These are phyloP conservation scores for Meriones psammophilus DNA, from an alignment of 2,797 vertebrate species.

Conservation along the genomic window DNA sequence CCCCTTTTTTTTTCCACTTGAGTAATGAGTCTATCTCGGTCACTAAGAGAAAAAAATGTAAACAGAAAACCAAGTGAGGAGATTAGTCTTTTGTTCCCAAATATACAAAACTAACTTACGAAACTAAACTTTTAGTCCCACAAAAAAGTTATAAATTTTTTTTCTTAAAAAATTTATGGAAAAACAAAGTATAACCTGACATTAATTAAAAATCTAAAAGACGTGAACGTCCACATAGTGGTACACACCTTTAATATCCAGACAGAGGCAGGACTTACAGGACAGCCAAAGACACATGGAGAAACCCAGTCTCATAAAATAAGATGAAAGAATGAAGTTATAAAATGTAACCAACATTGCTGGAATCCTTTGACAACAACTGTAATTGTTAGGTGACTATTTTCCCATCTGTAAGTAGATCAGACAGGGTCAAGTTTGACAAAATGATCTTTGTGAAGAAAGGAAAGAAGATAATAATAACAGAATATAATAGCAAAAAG, in stretches of 20 bases:
- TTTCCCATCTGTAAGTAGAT: conserved; percentile 61
- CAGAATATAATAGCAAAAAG: neutral
- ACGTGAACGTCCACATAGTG: neutral
- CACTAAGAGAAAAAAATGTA: conserved; percentile 58
- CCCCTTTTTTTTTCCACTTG: conserved; percentile 18
- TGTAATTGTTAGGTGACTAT: conserved; percentile 31
- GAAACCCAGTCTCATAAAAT: neutral
- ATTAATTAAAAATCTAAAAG: conserved; percentile 18
- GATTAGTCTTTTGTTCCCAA: conserved; percentile 34
- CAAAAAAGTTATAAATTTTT: conserved; percentile 19
- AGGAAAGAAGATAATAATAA: neutral
- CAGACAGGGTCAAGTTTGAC: conserved; percentile 59
- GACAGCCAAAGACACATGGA: neutral
- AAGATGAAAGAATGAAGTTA: neutral
- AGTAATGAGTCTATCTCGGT: conserved; percentile 45
- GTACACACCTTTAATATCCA: neutral
- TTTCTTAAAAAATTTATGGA: neutral
- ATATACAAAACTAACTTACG: neutral
- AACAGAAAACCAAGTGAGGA: conserved; percentile 38
- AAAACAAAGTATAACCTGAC: conserved; percentile 22
- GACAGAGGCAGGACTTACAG: neutral
- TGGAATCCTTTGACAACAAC: conserved; percentile 54
- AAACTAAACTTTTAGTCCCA: neutral
- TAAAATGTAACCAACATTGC: conserved; percentile 55
- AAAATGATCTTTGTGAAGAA: conserved; percentile 54